A percentile compares a stretch with the other conserved stretches of the same genome.
Evolutionary conservation across 2,888 invertebrate genomes (phyloP).

Genomic region (Andrena marginata): DNA sequence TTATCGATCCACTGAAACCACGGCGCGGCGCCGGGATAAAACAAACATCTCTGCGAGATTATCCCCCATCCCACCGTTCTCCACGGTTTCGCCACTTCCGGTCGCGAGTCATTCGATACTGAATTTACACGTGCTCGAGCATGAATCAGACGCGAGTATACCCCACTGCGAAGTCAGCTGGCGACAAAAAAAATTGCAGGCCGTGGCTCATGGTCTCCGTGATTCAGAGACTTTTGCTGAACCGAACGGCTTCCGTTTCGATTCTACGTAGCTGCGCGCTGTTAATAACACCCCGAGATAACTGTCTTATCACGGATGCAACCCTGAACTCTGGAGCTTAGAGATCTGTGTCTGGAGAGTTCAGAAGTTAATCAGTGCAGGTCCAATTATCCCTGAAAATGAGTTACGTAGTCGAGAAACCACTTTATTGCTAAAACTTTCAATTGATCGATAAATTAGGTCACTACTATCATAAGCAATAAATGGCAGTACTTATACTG

Average conservation of each 20-base stretch:
- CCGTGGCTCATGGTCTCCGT: slow-evolving; percentile 8
- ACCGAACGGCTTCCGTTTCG: slow-evolving; percentile 21
- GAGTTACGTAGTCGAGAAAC: too few relatives aligned
- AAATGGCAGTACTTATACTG: too few relatives aligned
- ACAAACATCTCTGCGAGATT: background rate
- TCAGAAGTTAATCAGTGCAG: too few relatives aligned
- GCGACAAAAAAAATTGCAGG: slow-evolving; percentile 42
- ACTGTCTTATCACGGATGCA: too few relatives aligned
- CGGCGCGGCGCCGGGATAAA: background rate
- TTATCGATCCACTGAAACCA: background rate
- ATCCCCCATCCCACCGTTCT: background rate
- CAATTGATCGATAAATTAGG: too few relatives aligned
- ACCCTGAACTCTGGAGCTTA: too few relatives aligned
- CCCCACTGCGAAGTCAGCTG: slow-evolving; percentile 34
- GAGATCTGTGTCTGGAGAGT: too few relatives aligned
- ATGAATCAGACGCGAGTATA: slow-evolving; percentile 58
- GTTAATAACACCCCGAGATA: background rate
- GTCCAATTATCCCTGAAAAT: too few relatives aligned
- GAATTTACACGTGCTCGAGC: slow-evolving; percentile 32
- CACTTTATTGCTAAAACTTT: too few relatives aligned
- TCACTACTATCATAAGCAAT: too few relatives aligned
- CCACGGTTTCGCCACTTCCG: slow-evolving; percentile 58
- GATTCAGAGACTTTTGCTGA: slow-evolving; percentile 54
- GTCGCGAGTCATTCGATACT: slow-evolving; percentile 42
- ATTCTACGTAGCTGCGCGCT: background rate